A percentile compares a stretch with the other conserved stretches of the same genome.
Evolutionary conservation across 2,113 vertebrate genomes (phyloP).

Genomic region (Micromys minutus): DNA sequence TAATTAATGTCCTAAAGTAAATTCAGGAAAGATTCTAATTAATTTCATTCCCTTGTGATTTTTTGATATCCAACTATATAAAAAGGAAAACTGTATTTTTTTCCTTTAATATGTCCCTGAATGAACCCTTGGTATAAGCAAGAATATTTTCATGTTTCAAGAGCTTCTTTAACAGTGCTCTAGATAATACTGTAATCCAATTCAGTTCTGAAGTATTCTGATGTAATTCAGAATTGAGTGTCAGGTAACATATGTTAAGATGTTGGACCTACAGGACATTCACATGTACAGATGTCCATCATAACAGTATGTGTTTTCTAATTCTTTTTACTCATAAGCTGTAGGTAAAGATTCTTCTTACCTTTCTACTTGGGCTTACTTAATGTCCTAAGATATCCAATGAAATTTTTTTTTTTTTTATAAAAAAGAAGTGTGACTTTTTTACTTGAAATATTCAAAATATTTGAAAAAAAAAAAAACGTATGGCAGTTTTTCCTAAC

Average conservation of each 20-base stretch:
- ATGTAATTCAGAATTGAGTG: not conserved
- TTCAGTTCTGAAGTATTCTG: not conserved
- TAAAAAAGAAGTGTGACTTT: not conserved
- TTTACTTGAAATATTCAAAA: not conserved
- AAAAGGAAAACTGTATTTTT: not conserved
- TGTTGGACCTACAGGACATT: not conserved
- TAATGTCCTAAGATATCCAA: not conserved
- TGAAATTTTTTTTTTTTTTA: too few relatives aligned
- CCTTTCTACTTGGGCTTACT: not conserved
- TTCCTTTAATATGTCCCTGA: not conserved
- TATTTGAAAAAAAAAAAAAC: not conserved
- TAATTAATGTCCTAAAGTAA: constrained; percentile 42
- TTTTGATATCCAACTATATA: not conserved
- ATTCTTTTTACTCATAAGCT: not conserved
- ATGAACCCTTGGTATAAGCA: not conserved
- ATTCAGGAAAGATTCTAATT: constrained; percentile 25
- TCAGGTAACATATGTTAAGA: not conserved
- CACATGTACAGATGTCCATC: not conserved
- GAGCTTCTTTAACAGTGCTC: not conserved
- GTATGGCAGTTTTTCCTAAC: not conserved
- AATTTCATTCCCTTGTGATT: not conserved
- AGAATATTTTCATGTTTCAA: not conserved
- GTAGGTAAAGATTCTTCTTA: not conserved
- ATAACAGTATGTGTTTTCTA: not conserved
- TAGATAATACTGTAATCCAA: not conserved